phyloP scores from a whole-genome alignment of 2,888 invertebrate genomes.

The Galerucella nymphaeae region DNA sequence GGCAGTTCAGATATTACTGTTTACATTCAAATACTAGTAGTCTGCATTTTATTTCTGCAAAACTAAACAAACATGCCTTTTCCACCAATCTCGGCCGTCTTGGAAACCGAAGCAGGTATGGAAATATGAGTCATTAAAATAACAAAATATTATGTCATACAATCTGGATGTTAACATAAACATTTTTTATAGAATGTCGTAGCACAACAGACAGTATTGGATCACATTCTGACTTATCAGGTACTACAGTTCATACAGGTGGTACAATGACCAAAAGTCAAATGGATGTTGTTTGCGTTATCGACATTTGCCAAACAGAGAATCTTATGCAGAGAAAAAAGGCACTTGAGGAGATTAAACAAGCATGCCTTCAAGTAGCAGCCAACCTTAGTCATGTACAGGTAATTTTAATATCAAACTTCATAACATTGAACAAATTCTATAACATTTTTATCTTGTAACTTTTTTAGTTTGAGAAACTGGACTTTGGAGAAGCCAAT shows the following conservation, averaged over 20 bases:
- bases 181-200: conserved; percentile 59
- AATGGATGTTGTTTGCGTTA: conserved; percentile 91
- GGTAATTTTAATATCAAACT: conserved; percentile 66
- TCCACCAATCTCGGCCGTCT: conserved; percentile 53
- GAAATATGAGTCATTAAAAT: conserved; percentile 51
- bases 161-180: conserved; percentile 38
- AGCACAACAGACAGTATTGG: conserved; percentile 72
- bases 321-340: conserved; percentile 80
- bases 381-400: conserved; percentile 87
- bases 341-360: conserved; percentile 86
- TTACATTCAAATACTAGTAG: conserved; percentile 40
- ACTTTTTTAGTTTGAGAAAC: conserved; percentile 86
- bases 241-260: conserved; percentile 64
- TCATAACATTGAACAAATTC: neutral
- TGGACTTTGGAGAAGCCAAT: conserved; percentile 97
- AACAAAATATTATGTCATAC: conserved; percentile 46
- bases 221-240: conserved; percentile 72
- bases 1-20: conserved; percentile 33
- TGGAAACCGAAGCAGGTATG: conserved; percentile 59
- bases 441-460: neutral
- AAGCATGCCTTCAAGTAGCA: conserved; percentile 81
- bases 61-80: conserved; percentile 55
- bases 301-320: conserved; percentile 79
- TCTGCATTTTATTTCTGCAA: conserved; percentile 35
- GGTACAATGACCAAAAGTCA: conserved; percentile 68